phyloP scores from a whole-genome alignment of 2,888 invertebrate genomes.

The Teleogryllus oceanicus region DNA sequence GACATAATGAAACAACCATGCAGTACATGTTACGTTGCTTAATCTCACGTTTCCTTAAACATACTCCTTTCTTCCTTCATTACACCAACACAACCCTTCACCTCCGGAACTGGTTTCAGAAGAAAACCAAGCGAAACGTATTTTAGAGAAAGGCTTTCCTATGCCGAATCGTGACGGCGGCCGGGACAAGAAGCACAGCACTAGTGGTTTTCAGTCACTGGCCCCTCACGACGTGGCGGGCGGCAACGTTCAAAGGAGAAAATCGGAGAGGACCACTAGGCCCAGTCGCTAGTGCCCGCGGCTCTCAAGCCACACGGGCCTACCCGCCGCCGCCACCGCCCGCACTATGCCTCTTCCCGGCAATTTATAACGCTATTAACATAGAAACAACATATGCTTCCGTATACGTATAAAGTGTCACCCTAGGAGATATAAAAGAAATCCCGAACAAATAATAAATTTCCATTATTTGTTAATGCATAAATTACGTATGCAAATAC shows the following conservation, averaged over 20 bases:
- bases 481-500: constrained; percentile 18
- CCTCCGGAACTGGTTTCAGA: too few relatives aligned
- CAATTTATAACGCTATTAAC: constrained; percentile 4
- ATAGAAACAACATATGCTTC: constrained; percentile 18
- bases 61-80: too few relatives aligned
- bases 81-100: too few relatives aligned
- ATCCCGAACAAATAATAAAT: constrained; percentile 18
- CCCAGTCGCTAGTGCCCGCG: not conserved
- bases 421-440: not conserved
- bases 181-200: too few relatives aligned
- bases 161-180: too few relatives aligned
- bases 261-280: not conserved
- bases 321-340: not conserved
- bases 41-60: too few relatives aligned
- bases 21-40: too few relatives aligned
- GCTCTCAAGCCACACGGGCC: not conserved
- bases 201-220: too few relatives aligned
- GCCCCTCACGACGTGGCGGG: not conserved
- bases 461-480: constrained; percentile 11
- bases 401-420: constrained; percentile 18
- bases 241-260: not conserved
- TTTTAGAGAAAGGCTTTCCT: too few relatives aligned
- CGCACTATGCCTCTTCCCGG: not conserved
- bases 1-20: too few relatives aligned
- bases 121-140: too few relatives aligned